These are phyloP conservation scores for Thereva nobilitata DNA, from an alignment of 2,888 invertebrate species.

Conservation along the genomic window DNA sequence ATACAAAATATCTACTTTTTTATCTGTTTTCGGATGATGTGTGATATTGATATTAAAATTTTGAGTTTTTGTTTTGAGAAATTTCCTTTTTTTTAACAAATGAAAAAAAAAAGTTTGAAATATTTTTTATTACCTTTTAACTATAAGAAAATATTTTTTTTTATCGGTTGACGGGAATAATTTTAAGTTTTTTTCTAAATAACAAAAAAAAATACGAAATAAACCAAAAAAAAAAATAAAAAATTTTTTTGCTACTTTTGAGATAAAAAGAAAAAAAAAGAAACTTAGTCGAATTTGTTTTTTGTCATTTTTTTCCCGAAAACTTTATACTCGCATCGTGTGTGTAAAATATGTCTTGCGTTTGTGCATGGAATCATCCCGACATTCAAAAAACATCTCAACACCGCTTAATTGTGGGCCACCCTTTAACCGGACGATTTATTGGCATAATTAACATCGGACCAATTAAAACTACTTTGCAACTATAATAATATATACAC, in stretches of 20 bases:
- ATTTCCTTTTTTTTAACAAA: conserved; percentile 18
- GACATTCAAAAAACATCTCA: conserved; percentile 25
- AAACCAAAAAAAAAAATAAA: conserved; percentile 6
- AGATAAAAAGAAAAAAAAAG: conserved; percentile 31
- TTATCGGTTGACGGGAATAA: conserved; percentile 26
- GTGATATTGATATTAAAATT: conserved; percentile 37
- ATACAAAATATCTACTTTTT: conserved; percentile 2
- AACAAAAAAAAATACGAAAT: neutral
- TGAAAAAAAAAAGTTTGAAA: conserved; percentile 11
- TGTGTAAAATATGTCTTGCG: conserved; percentile 28
- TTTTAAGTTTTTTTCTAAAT: conserved; percentile 14
- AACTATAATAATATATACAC: conserved; percentile 10
- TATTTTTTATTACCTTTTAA: conserved; percentile 21
- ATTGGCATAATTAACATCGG: conserved; percentile 26
- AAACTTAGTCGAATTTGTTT: conserved; percentile 37
- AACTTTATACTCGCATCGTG: conserved; percentile 21
- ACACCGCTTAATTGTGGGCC: conserved; percentile 28
- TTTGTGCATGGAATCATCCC: conserved; percentile 27
- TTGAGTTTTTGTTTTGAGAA: conserved; percentile 29
- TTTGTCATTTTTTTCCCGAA: conserved; percentile 40
- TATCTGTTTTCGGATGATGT: conserved; percentile 36
- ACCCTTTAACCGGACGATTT: conserved; percentile 10
- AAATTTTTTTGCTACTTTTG: conserved; percentile 35
- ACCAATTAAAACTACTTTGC: conserved; percentile 7
- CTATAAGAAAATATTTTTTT: conserved; percentile 22